These are phyloP conservation scores for Typhlichthys eigenmanni DNA, from an alignment of 2,797 vertebrate species.

Conservation along the genomic window DNA sequence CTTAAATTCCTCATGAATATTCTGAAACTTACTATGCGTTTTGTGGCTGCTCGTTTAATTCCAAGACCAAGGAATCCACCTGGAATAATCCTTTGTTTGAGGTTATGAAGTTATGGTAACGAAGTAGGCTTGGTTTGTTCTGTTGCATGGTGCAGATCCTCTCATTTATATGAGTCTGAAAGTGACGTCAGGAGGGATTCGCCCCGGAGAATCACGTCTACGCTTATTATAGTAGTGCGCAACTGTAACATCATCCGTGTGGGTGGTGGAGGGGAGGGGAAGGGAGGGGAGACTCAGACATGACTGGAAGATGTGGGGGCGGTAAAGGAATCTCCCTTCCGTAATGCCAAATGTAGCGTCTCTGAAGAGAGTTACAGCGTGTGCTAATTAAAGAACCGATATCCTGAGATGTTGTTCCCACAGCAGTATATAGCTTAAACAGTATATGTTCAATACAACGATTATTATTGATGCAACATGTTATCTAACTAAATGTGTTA, in stretches of 20 bases:
- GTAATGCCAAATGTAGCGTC: constrained; percentile 62
- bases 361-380: neutral
- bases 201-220: constrained; percentile 73
- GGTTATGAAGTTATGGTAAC: constrained; percentile 20
- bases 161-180: constrained; percentile 67
- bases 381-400: neutral
- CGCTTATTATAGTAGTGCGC: constrained; percentile 72
- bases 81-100: constrained; percentile 53
- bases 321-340: constrained; percentile 74
- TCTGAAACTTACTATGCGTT: constrained; percentile 57
- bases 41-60: constrained; percentile 33
- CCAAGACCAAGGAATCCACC: constrained; percentile 45
- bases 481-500: too few species aligned
- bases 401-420: too few species aligned
- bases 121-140: constrained; percentile 49
- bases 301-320: constrained; percentile 54
- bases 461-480: too few species aligned
- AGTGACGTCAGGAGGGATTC: constrained; percentile 80
- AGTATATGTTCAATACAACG: too few species aligned
- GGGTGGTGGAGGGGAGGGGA: constrained; percentile 17
- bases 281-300: constrained; percentile 38
- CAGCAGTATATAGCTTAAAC: too few species aligned
- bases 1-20: neutral
- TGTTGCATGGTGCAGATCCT: constrained; percentile 41
- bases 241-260: constrained; percentile 65